Evolutionary conservation across 2,113 vertebrate genomes (phyloP).

Genomic region (Festucalex cinctus): DNA sequence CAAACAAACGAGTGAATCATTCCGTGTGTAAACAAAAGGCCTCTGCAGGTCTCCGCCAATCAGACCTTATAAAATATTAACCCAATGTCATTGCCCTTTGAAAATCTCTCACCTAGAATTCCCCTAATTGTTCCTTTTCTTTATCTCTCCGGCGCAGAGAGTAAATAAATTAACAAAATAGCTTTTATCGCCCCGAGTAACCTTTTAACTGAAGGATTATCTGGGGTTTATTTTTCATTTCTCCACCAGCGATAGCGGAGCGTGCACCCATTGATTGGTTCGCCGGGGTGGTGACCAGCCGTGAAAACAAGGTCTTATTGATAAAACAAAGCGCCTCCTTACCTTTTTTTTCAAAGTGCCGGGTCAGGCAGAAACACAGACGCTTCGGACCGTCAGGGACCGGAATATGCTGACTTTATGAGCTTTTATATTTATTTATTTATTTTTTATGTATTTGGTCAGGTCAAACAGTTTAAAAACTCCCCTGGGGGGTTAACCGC

Average conservation of each 20-base stretch:
- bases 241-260: constrained; percentile 92
- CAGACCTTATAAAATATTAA: constrained; percentile 97
- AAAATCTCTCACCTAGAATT: constrained; percentile 98
- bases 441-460: constrained; percentile 27
- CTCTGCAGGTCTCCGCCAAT: constrained; percentile 80
- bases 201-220: constrained; percentile 99
- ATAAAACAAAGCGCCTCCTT: constrained; percentile 79
- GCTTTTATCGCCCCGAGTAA: constrained; percentile 99
- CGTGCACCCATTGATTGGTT: constrained; percentile 99
- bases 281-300: constrained; percentile 94
- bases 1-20: constrained; percentile 78
- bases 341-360: constrained; percentile 53
- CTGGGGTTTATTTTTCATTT: constrained; percentile 99
- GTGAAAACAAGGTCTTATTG: constrained; percentile 92
- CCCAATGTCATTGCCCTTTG: constrained; percentile 96
- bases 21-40: constrained; percentile 77
- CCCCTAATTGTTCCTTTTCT: constrained; percentile 98
- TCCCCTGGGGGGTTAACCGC: constrained; percentile 62
- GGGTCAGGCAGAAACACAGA: constrained; percentile 65
- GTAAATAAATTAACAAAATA: constrained; percentile 99
- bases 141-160: constrained; percentile 98
- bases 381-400: constrained; percentile 44
- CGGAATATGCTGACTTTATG: constrained; percentile 43
- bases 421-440: constrained; percentile 5
- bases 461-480: constrained; percentile 59